A percentile compares a stretch with the other conserved stretches of the same genome.
These are phyloP conservation scores for Brotula barbata DNA, from an alignment of 2,797 vertebrate species.

Conservation along the genomic window DNA sequence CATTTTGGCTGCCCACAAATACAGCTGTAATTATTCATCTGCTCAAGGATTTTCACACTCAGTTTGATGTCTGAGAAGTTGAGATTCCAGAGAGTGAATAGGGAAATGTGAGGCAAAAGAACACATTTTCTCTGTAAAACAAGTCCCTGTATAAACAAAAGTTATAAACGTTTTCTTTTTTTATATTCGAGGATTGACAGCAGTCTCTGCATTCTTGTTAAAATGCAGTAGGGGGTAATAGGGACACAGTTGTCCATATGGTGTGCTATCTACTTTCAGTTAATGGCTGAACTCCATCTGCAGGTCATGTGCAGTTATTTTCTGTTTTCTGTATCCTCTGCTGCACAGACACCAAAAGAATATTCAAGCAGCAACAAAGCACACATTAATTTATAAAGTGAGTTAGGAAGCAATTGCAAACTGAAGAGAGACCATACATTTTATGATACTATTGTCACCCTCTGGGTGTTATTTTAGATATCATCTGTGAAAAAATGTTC, in stretches of 20 bases:
- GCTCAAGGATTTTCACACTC: slow-evolving; percentile 18
- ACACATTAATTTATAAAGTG: too few relatives aligned
- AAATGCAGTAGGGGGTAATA: slow-evolving; percentile 28
- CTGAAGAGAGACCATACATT: not conserved
- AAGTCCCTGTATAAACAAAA: slow-evolving; percentile 33
- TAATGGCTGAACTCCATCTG: slow-evolving; percentile 51
- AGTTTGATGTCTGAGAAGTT: slow-evolving; percentile 10
- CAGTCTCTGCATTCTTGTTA: slow-evolving; percentile 45
- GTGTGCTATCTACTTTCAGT: slow-evolving; percentile 64
- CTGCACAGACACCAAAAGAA: not conserved
- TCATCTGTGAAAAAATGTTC: not conserved
- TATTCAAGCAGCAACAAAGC: not conserved
- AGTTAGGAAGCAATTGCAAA: not conserved
- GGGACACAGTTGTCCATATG: slow-evolving; percentile 59
- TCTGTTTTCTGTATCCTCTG: slow-evolving; percentile 41
- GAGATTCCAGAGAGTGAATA: slow-evolving; percentile 17
- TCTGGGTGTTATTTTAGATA: not conserved
- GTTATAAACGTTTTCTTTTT: slow-evolving; percentile 36
- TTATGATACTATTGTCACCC: not conserved
- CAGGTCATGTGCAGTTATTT: slow-evolving; percentile 47
- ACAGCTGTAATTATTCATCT: slow-evolving; percentile 12
- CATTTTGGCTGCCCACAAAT: too few relatives aligned
- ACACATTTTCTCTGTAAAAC: slow-evolving; percentile 15
- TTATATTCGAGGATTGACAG: slow-evolving; percentile 38
- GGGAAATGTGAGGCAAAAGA: slow-evolving; percentile 15